phyloP scores from a whole-genome alignment of 2,888 invertebrate genomes.

The Pseudococcus viburni region DNA sequence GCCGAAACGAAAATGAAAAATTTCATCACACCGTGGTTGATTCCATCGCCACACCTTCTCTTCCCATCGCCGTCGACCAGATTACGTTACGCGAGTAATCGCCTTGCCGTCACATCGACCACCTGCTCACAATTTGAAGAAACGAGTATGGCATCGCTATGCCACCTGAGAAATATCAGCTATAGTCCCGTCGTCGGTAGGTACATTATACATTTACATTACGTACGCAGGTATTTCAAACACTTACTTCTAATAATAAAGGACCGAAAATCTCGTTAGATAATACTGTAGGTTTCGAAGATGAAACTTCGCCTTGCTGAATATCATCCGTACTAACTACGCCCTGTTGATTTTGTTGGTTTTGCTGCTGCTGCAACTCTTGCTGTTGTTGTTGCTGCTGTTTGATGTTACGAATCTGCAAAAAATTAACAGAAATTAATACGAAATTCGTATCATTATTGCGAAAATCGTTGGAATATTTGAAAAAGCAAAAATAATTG shows the following conservation, averaged over 20 bases:
- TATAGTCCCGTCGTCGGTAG: background rate
- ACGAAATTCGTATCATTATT: background rate
- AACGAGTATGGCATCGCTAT: background rate
- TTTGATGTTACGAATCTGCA: constrained; percentile 82
- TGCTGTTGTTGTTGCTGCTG: constrained; percentile 72
- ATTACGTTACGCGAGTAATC: constrained; percentile 20
- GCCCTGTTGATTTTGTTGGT: constrained; percentile 36
- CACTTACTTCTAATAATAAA: constrained; percentile 79
- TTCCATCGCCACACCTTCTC: background rate
- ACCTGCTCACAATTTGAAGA: constrained; percentile 8
- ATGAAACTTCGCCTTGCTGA: constrained; percentile 96
- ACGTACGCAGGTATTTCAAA: background rate
- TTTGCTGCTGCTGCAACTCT: constrained; percentile 51
- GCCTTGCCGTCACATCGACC: background rate
- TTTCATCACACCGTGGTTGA: background rate
- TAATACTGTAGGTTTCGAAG: constrained; percentile 86
- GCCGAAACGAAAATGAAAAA: constrained; percentile 6
- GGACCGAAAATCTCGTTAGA: constrained; percentile 82
- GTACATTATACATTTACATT: too few species aligned
- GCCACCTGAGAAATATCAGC: constrained; percentile 1
- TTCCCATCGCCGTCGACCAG: background rate
- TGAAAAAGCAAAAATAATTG: background rate
- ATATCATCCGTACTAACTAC: constrained; percentile 78
- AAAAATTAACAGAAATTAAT: background rate
- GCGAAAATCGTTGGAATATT: constrained; percentile 1